Conservation (phyloP, 2,113 vertebrate genomes). For the Orthochromis indermauri region DNA sequence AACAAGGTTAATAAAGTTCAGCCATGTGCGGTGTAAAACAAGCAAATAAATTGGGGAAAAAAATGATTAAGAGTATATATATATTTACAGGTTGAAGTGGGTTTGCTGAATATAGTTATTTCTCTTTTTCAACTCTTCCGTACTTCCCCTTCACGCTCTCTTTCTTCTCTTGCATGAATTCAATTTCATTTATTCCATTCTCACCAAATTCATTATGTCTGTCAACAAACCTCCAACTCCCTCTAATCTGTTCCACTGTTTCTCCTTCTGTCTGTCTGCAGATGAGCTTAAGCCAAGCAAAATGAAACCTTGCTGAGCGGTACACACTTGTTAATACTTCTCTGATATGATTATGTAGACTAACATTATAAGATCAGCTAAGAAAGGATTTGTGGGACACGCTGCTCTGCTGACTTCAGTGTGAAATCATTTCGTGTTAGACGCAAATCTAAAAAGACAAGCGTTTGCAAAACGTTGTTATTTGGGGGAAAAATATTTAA, state of each 20-base stretch:
- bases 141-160: background rate
- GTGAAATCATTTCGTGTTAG: background rate
- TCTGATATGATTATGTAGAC: background rate
- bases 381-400: background rate
- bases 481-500: background rate
- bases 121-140: background rate
- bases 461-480: background rate
- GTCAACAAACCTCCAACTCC: background rate
- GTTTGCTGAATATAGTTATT: background rate
- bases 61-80: background rate
- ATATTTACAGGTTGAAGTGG: background rate
- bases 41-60: background rate
- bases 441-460: background rate
- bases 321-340: background rate
- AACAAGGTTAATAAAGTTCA: background rate
- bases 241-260: background rate
- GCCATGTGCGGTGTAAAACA: background rate
- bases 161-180: background rate
- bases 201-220: background rate
- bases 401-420: background rate
- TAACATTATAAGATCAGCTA: background rate
- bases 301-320: background rate
- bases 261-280: background rate
- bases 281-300: background rate
- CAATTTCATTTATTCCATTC: background rate